Conservation (phyloP, 2,888 invertebrate species). For the Melikaiella ostensackeni region DNA sequence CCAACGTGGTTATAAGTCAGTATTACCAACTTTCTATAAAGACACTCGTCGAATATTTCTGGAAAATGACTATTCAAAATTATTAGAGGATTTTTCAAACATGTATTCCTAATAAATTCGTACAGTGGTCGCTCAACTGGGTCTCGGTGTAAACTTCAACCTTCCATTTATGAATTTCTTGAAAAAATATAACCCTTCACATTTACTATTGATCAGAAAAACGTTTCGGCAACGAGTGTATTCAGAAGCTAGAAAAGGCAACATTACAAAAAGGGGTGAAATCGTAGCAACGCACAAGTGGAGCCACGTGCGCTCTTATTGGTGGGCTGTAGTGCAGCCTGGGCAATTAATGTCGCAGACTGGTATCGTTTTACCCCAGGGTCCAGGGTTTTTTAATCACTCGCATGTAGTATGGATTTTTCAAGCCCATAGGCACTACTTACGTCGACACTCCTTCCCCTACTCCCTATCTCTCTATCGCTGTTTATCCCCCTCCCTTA, state of each 20-base stretch:
- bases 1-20: constrained; percentile 8
- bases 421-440: constrained; percentile 50
- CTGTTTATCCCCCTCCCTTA: constrained; percentile 38
- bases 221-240: constrained; percentile 11
- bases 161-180: neutral
- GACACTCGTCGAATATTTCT: neutral
- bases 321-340: constrained; percentile 44
- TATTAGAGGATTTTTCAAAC: neutral
- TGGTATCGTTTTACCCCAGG: constrained; percentile 65
- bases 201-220: constrained; percentile 28
- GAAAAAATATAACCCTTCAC: neutral
- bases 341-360: constrained; percentile 65
- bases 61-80: neutral
- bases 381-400: constrained; percentile 56
- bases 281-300: constrained; percentile 46
- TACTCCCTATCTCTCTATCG: constrained; percentile 20
- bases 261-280: constrained; percentile 38
- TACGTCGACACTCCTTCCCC: constrained; percentile 52
- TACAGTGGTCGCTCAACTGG: neutral
- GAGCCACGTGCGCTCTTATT: constrained; percentile 50
- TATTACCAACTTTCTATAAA: constrained; percentile 1
- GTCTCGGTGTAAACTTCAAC: neutral
- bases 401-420: constrained; percentile 58
- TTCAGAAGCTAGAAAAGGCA: constrained; percentile 30
- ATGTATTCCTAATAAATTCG: neutral